A percentile compares a stretch with the other conserved stretches of the same genome.
Evolutionary conservation across 23 tunicate species (phyloP).

Genomic region (Oikopleura albicans): DNA sequence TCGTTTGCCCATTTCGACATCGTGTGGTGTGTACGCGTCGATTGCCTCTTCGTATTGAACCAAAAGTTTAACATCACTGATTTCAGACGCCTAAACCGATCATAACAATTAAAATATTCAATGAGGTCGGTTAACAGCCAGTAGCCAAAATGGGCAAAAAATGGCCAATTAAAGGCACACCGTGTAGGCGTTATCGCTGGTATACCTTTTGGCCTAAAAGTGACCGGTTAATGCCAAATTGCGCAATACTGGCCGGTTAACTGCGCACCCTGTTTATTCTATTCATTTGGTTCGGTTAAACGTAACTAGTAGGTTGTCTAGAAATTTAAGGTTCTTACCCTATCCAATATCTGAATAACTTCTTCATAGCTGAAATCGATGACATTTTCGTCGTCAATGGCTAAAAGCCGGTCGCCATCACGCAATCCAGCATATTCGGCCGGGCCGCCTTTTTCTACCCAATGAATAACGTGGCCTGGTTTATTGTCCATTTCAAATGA

Average conservation of each 20-base stretch:
- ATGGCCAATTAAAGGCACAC: no score
- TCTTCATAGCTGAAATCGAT: not conserved
- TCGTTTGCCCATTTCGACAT: conserved; percentile 34
- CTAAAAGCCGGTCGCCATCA: conserved; percentile 65
- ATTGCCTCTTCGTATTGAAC: not conserved
- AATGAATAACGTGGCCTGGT: conserved; percentile 67
- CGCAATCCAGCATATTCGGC: conserved; percentile 62
- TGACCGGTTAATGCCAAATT: no score
- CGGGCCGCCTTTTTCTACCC: conserved; percentile 77
- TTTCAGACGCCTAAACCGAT: not conserved
- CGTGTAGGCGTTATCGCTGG: no score
- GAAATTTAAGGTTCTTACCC: not conserved
- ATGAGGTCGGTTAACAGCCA: no score
- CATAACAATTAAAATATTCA: no score
- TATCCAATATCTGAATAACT: not conserved
- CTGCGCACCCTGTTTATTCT: no score
- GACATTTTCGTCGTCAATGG: conserved; percentile 19
- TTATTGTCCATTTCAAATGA: not conserved
- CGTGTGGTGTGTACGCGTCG: conserved; percentile 35
- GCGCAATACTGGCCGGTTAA: no score
- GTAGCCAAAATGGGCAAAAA: no score
- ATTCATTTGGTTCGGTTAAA: no score
- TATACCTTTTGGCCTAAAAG: no score
- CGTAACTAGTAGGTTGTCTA: no score
- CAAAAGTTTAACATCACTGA: not conserved